Evolutionary conservation across 2,797 vertebrate genomes (phyloP), one percentile per base, ranked within the genome.

Genomic region (Brachymystax lenok): DNA sequence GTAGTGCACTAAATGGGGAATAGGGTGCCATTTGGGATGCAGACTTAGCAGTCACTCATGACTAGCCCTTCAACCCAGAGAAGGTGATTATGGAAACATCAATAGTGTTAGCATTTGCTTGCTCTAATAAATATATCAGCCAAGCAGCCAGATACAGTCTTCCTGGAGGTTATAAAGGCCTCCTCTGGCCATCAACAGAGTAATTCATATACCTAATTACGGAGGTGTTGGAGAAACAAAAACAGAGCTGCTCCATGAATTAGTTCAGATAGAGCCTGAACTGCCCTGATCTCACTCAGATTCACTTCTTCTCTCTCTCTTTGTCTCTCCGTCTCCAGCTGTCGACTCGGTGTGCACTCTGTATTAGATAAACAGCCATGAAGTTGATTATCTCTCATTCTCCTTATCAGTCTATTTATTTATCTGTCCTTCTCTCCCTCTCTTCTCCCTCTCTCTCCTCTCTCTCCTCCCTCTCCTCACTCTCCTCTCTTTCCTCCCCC

Each of bases 91-190:
- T 73, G 52, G 40, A 78, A 81, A 79, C 78, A 80, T 46, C 68
- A 74, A 24, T 72, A 80, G 77, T 63, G 64, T 79, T 78, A 71
- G 71, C 33, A 79, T 74, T 75, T 70, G 61, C 13, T 21, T 35
- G 27, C 66, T 30, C 78, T 79, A 51, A 17, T 85, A 82, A 85
- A 85, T 80, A 80, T 70, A 76, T 85, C 82, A 78, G 40, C 79
- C 16, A 66, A 79, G 74, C 56, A 72, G 76, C 73, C 76, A 14
- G 19, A 77, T 63, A 68, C 64, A 40, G 4, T 17, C 50, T 69
- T 63, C 30, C 35, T 27, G 27, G 35, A 73, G 72, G 21, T 35
- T 40, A 56, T 35, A 46, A 66, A 33, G 35, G 7, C 51, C 46
- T 68, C 69, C 69, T 77, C 46, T 73, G 79, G 69, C 74, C 75